Base-by-base conservation (phyloP, 2,797 vertebrate genomes). In the Leptoclinus maculatus region DNA sequence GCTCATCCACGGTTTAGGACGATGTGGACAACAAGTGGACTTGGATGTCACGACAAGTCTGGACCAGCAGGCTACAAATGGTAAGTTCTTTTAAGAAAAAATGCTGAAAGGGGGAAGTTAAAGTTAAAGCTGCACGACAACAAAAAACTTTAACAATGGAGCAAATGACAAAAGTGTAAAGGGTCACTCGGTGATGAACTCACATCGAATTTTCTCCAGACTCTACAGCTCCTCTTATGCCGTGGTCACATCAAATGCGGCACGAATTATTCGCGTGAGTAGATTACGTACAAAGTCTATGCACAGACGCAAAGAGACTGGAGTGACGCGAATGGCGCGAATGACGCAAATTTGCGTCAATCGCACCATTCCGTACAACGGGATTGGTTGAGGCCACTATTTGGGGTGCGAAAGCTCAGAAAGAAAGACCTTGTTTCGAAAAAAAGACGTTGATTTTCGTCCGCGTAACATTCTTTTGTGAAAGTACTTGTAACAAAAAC, bases 1-100 rank as follows among this genome's bases (percentile, higher is more conserved):
- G 71, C 95, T 99, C 83, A 95, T 99, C 71, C 94, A 92, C 65
- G 97, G 97, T 16, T 93, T 94, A 39, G 97, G 97, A 75, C 94
- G 90, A 81, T 99, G 97, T 83, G 91, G 89, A 76, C 96, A 93
- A 78, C 92, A 89, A 78, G 93, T 93, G 34, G 96, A 96, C 67
- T 38, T 85, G 65, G 93, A 95, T 36, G 83, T 85, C 74, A 79
- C 91, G 5, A 67, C 75, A 80, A 89, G 79, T 90, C 86, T 88
- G 23, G 93, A 96, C 82, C 84, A 90, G 19, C 94, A 94, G 82
- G 91, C 82, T n/a, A 83, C 83, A 32, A 92, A 94, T 78, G 96
- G 96, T 97, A 88, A 93, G 93, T 62, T 57, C 0, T 45, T 56
- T 27, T 2, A 4, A 6, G 4, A 62, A 57, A 39, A 53, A 13